phyloP scores from a whole-genome alignment of 1,140 invertebrate genomes.

The Drosophila ironensis region DNA sequence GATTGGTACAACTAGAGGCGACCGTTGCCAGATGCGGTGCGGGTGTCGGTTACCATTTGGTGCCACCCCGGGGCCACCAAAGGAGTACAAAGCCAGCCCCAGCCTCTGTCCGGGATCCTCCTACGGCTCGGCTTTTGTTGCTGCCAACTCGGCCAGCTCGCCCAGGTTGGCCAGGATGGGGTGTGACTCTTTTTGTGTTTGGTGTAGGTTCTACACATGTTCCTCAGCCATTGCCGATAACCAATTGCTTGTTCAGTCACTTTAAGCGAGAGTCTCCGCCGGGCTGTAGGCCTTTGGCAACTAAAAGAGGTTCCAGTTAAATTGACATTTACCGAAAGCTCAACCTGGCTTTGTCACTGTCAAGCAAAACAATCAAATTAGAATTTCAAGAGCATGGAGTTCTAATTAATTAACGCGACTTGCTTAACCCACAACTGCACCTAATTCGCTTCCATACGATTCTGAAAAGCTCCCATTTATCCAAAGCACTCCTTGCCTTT shows the following conservation, averaged over 20 bases:
- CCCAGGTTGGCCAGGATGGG: slow-evolving; percentile 3
- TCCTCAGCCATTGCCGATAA: slow-evolving; percentile 1
- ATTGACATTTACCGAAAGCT: background rate
- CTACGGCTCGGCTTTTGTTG: slow-evolving; percentile 1
- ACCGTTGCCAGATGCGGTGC: slow-evolving; percentile 33
- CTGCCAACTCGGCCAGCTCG: slow-evolving; percentile 7
- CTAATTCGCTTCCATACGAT: background rate
- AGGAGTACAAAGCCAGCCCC: slow-evolving; percentile 13
- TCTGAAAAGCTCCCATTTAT: background rate
- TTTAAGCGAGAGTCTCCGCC: background rate
- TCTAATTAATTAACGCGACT: background rate
- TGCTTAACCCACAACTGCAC: background rate
- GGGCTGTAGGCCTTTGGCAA: background rate
- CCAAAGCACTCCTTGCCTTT: background rate
- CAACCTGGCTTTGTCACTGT: background rate
- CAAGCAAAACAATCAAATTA: background rate
- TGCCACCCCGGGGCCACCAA: background rate
- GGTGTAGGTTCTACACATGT: slow-evolving; percentile 31
- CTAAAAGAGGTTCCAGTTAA: too few relatives aligned
- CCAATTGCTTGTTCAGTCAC: slow-evolving; percentile 10
- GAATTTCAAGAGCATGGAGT: background rate
- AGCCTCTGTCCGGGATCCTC: background rate
- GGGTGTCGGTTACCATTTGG: slow-evolving; percentile 13
- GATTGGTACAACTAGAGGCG: slow-evolving; percentile 49
- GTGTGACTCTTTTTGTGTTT: slow-evolving; percentile 11